Evolutionary conservation across 2,113 vertebrate genomes (phyloP).

Genomic region (Etia nguti): DNA sequence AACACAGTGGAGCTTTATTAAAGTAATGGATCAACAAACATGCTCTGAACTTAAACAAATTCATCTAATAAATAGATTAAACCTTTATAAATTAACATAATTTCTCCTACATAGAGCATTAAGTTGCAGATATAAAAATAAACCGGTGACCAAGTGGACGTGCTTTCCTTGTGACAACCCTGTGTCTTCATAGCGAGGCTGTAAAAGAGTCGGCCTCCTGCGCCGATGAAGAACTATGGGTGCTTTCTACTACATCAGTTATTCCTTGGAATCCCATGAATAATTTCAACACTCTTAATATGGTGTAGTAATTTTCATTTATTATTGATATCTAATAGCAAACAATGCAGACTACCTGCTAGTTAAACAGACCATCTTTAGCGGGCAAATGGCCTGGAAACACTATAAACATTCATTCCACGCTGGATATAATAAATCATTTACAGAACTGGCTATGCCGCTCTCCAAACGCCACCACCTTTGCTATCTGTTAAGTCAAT

Average conservation of each 20-base stretch:
- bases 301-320: constrained; percentile 15
- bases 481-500: not conserved
- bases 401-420: constrained; percentile 32
- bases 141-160: not conserved
- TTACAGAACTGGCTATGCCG: not conserved
- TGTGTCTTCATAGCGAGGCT: not conserved
- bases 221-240: constrained; percentile 9
- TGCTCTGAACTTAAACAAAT: not conserved
- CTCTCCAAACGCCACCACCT: not conserved
- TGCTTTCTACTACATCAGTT: constrained; percentile 10
- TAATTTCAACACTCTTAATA: constrained; percentile 12
- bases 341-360: constrained; percentile 6
- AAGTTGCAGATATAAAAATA: not conserved
- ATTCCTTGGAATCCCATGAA: not conserved
- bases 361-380: constrained; percentile 10
- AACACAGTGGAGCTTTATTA: not conserved
- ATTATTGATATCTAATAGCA: constrained; percentile 48
- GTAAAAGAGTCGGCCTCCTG: not conserved
- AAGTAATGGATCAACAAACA: not conserved
- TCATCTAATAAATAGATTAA: not conserved
- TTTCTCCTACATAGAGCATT: not conserved
- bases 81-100: not conserved
- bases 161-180: not conserved
- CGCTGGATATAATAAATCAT: constrained; percentile 36
- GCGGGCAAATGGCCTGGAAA: constrained; percentile 17